A percentile compares a stretch with the other conserved stretches of the same genome.
phyloP scores from a whole-genome alignment of 2,888 invertebrate species.

The Yponomeuta evonymella region DNA sequence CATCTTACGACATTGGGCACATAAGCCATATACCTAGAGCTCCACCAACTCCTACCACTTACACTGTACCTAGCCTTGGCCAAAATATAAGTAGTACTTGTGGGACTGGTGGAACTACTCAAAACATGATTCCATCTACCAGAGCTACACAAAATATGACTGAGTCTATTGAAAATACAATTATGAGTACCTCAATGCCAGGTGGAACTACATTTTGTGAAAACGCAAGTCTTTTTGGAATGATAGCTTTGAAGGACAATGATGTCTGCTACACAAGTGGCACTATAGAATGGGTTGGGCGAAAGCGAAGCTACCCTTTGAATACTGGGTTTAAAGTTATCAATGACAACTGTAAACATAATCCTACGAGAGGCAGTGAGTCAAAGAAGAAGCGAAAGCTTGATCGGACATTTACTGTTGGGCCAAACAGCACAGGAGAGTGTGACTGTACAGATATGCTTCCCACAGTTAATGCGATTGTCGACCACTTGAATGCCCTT shows the following conservation, averaged over 20 bases:
- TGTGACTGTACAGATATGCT: conserved; percentile 65
- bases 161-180: not conserved
- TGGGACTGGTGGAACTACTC: not conserved
- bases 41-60: conserved; percentile 54
- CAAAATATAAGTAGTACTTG: conserved; percentile 25
- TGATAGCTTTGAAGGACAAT: conserved; percentile 60
- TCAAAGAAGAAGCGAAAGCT: not conserved
- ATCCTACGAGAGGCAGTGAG: not conserved
- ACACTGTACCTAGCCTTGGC: conserved; percentile 46
- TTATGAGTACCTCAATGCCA: not conserved
- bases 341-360: conserved; percentile 28
- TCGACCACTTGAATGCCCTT: conserved; percentile 73
- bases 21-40: conserved; percentile 57
- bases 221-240: conserved; percentile 52
- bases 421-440: conserved; percentile 30
- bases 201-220: not conserved
- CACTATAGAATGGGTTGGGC: conserved; percentile 67
- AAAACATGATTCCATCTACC: not conserved
- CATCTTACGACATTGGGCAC: conserved; percentile 48
- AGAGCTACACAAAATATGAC: not conserved
- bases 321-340: conserved; percentile 66
- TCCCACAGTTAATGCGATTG: conserved; percentile 70
- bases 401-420: not conserved
- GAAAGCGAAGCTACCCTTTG: conserved; percentile 58
- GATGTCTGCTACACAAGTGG: conserved; percentile 70